Conservation (phyloP, 1,140 invertebrate genomes). For the Chymomyza costata region DNA sequence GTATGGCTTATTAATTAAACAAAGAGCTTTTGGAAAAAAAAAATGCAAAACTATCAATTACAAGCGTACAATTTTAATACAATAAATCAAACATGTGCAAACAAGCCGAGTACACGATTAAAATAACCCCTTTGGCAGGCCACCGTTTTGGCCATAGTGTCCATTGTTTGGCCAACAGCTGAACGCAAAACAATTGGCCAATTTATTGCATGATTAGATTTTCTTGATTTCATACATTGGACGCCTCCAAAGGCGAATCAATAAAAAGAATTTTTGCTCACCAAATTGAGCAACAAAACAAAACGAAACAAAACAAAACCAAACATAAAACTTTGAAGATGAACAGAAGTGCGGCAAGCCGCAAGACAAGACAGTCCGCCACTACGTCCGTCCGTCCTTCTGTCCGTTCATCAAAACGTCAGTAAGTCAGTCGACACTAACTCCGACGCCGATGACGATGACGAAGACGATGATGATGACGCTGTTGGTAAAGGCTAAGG, state of each 20-base stretch:
- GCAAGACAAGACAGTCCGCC: not conserved
- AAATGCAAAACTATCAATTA: too few relatives aligned
- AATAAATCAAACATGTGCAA: slow-evolving; percentile 50
- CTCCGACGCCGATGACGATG: too few relatives aligned
- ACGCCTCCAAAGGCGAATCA: slow-evolving; percentile 43
- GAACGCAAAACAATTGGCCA: slow-evolving; percentile 64
- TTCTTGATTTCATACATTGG: slow-evolving; percentile 34
- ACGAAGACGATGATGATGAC: slow-evolving; percentile 22
- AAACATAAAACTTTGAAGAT: slow-evolving; percentile 30
- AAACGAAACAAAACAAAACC: slow-evolving; percentile 30
- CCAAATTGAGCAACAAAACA: slow-evolving; percentile 40
- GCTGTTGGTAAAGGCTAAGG: slow-evolving; percentile 24
- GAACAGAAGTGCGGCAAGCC: slow-evolving; percentile 6
- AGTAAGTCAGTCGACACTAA: too few relatives aligned
- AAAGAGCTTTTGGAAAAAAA: too few relatives aligned
- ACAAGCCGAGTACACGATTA: not conserved
- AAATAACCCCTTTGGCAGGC: slow-evolving; percentile 18
- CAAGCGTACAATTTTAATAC: slow-evolving; percentile 3
- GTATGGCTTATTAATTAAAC: too few relatives aligned
- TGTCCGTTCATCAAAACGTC: not conserved
- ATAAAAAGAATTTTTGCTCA: slow-evolving; percentile 50
- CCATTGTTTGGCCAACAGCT: slow-evolving; percentile 5
- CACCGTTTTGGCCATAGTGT: slow-evolving; percentile 34
- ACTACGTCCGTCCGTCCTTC: too few relatives aligned
- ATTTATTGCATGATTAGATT: slow-evolving; percentile 73